phyloP scores from a whole-genome alignment of 2,888 invertebrate species.

The Brassicogethes aeneus region DNA sequence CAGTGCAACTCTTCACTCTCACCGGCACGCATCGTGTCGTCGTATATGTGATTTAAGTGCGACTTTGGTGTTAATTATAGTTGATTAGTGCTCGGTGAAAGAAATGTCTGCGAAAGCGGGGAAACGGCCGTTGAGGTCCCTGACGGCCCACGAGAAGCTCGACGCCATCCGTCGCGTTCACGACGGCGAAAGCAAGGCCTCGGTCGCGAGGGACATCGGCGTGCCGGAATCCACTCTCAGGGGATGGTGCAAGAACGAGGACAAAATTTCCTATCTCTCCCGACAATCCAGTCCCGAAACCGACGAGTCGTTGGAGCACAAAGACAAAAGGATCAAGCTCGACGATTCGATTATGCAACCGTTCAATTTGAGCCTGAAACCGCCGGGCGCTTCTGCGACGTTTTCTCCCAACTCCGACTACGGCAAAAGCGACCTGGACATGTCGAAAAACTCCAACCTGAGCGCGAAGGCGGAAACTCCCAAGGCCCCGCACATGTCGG shows the following conservation, averaged over 20 bases:
- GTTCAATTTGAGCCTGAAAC: constrained; percentile 32
- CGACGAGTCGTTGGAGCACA: constrained; percentile 46
- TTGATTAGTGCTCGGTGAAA: no score
- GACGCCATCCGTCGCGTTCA: constrained; percentile 75
- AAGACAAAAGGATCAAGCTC: constrained; percentile 23
- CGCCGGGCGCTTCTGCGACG: constrained; percentile 11
- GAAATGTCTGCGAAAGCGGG: constrained; percentile 60
- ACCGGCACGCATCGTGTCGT: no score
- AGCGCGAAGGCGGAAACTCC: constrained; percentile 13
- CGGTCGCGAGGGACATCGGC: constrained; percentile 76
- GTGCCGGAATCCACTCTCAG: constrained; percentile 79
- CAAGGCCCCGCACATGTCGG: constrained; percentile 16
- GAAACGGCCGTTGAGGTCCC: constrained; percentile 69
- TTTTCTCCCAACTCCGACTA: constrained; percentile 16
- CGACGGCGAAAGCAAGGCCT: constrained; percentile 78
- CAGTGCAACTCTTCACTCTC: no score
- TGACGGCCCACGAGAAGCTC: constrained; percentile 70
- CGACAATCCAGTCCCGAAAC: constrained; percentile 65
- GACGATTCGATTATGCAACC: constrained; percentile 28
- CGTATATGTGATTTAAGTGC: no score
- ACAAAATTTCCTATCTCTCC: constrained; percentile 63
- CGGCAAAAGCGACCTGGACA: neutral
- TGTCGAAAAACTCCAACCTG: constrained; percentile 2
- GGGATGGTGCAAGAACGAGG: constrained; percentile 84
- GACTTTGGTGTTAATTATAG: no score